Conservation (phyloP, 2,797 vertebrate species). For the Rachycentron canadum region DNA sequence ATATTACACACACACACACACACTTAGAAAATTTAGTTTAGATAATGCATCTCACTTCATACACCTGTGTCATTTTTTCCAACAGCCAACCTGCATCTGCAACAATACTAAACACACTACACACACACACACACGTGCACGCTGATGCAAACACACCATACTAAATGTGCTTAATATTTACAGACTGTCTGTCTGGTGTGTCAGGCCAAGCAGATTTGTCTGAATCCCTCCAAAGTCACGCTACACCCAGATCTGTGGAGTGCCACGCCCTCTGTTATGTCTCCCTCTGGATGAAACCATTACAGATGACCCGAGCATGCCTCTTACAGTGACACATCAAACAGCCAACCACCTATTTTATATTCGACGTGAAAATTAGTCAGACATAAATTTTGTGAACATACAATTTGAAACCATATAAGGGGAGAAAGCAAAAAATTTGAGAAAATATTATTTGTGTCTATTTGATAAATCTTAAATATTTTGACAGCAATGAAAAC, state of each 20-base stretch:
- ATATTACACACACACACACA: not conserved
- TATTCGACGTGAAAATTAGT: not conserved
- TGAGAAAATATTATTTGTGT: no score
- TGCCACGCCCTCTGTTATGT: constrained; percentile 48
- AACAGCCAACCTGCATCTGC: not conserved
- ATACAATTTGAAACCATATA: not conserved
- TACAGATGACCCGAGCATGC: constrained; percentile 39
- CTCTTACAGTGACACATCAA: constrained; percentile 18
- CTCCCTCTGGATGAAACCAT: constrained; percentile 48
- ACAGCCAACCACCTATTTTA: not conserved
- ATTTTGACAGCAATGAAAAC: no score
- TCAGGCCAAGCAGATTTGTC: constrained; percentile 56
- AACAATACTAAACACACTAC: not conserved
- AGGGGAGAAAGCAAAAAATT: no score
- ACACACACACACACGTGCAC: constrained; percentile 11
- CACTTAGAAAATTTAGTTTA: constrained; percentile 15
- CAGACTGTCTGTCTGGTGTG: constrained; percentile 51
- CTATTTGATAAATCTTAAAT: no score
- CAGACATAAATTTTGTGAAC: not conserved
- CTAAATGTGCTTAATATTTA: constrained; percentile 65
- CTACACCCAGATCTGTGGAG: constrained; percentile 58
- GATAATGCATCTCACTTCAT: constrained; percentile 10
- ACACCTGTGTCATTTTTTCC: not conserved
- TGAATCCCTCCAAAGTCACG: constrained; percentile 66
- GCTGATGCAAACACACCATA: constrained; percentile 36